Evolutionary conservation across 2,113 vertebrate species (phyloP), one percentile per base, ranked within the genome.

Genomic region (Hyaena hyaena): DNA sequence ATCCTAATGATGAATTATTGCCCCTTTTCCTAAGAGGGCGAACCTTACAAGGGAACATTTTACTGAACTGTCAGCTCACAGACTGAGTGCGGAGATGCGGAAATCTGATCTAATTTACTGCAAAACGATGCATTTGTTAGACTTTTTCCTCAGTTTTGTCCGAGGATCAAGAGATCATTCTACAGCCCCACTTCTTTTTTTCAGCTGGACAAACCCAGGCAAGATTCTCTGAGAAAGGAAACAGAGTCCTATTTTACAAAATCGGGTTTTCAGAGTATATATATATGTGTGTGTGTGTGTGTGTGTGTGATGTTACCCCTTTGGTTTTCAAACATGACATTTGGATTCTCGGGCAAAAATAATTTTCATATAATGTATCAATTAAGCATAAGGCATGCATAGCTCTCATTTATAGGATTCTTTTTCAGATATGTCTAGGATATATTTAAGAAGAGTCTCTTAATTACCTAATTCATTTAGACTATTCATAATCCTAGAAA

Each of bases 1-100:
- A 99, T 99, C 99, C 99, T 99, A 99, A 99, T 99, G 99, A 99
- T 99, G 99, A 99, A 99, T 99, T 99, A 99, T 99, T 99, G 99
- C 99, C 99, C 98, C 99, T 99, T 99, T 99, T 98, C 98, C 99
- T 99, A 99, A 99, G 99, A 98, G 99, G 99, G 99, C 96, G 97
- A 99, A 98, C 98, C 98, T 99, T 99, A 99, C 99, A 99, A 98
- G 98, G 99, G 98, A 99, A 99, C 99, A 98, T 99, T 99, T 99
- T 98, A 99, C 98, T 98, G 98, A 99, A 99, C 99, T 99, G 99
- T 99, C 99, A 99, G 99, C 98, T 98, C 98, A 96, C 98, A 99
- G 99, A 99, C 98, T 98, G 98, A 98, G 99, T 97, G 99, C 98
- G 98, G 98, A 98, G 98, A 98, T 98, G 98, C 98, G 97, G 98